Conservation (phyloP, 2,113 vertebrate genomes). For the Gambusia holbrooki region DNA sequence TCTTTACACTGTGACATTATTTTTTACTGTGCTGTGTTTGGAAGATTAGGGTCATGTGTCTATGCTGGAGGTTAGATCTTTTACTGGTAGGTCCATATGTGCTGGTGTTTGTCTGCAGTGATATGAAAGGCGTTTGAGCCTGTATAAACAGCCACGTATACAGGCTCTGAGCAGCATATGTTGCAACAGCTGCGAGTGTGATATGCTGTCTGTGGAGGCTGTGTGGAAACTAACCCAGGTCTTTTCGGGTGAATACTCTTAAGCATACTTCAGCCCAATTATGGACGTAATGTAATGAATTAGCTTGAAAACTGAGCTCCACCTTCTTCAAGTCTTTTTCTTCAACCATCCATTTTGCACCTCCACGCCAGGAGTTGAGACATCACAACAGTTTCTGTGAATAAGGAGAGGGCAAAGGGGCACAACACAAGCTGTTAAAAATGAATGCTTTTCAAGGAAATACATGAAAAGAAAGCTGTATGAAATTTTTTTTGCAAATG, state of each 20-base stretch:
- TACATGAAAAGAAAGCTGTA: not conserved
- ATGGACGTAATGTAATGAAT: conserved; percentile 7
- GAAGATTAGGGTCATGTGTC: conserved; percentile 74
- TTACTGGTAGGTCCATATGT: conserved; percentile 72
- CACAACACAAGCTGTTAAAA: too few species aligned
- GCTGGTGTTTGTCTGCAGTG: conserved; percentile 65
- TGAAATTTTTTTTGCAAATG: too few species aligned
- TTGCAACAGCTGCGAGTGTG: conserved; percentile 79
- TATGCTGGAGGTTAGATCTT: conserved; percentile 68
- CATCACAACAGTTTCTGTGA: not conserved
- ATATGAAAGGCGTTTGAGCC: conserved; percentile 76
- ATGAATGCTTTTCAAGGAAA: not conserved
- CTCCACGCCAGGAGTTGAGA: not conserved
- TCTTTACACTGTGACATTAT: conserved; percentile 64
- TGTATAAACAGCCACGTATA: conserved; percentile 78
- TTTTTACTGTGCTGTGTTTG: conserved; percentile 61
- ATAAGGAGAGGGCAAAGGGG: not conserved
- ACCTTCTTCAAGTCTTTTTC: not conserved
- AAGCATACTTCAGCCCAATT: conserved; percentile 45
- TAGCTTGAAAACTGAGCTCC: not conserved
- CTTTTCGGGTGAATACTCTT: conserved; percentile 36
- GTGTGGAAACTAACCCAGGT: conserved; percentile 67
- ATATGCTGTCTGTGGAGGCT: conserved; percentile 68
- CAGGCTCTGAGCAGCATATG: conserved; percentile 70
- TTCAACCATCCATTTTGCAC: not conserved